A percentile compares a stretch with the other conserved stretches of the same genome.
Evolutionary conservation across 2,888 invertebrate species (phyloP).

Genomic region (Lysandra coridon): DNA sequence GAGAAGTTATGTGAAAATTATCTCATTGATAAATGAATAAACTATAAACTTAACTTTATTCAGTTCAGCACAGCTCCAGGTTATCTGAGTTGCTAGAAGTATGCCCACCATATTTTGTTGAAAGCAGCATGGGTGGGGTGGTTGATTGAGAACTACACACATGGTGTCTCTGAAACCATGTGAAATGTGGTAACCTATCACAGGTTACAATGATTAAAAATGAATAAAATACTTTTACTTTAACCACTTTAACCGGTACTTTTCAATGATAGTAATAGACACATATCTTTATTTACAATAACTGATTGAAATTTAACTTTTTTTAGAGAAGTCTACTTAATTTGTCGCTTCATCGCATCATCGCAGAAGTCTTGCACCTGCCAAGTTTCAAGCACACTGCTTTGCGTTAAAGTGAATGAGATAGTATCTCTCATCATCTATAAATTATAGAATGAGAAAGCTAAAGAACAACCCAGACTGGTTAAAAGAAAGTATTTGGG

Average conservation of each 20-base stretch:
- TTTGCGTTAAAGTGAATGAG: not conserved
- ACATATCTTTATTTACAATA: not conserved
- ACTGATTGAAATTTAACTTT: not conserved
- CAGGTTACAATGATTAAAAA: not conserved
- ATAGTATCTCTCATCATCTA: not conserved
- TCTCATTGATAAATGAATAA: not conserved
- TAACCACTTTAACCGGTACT: too few species aligned
- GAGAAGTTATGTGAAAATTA: not conserved
- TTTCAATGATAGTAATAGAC: not conserved
- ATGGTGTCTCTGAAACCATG: not conserved
- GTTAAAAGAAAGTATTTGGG: too few species aligned
- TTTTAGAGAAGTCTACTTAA: not conserved
- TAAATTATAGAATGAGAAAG: not conserved
- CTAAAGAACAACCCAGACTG: too few species aligned
- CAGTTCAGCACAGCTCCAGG: not conserved
- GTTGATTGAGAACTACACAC: not conserved
- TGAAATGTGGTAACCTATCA: not conserved
- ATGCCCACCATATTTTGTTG: not conserved
- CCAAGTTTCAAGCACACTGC: not conserved
- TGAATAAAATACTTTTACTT: not conserved
- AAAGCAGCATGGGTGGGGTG: slow-evolving; percentile 5
- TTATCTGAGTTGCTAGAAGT: not conserved
- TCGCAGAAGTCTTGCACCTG: too few species aligned
- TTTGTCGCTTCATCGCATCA: not conserved
- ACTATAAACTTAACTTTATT: not conserved